Evolutionary conservation across 2,888 invertebrate species (phyloP).

Genomic region (Hypolimnas misippus): DNA sequence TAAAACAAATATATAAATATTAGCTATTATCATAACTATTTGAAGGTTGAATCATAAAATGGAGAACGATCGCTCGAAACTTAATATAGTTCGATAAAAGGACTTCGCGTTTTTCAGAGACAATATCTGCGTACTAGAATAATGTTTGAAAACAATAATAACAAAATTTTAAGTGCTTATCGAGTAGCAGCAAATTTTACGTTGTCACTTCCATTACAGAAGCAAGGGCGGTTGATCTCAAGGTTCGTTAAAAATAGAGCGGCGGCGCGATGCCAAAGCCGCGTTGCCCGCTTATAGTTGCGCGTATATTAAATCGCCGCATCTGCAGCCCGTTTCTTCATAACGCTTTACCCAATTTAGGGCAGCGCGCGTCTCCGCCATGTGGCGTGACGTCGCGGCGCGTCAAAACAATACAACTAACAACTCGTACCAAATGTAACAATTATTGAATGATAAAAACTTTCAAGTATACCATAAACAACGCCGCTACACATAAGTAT

Average conservation of each 20-base stretch:
- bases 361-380: slow-evolving; percentile 46
- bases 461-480: not conserved
- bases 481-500: not conserved
- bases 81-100: not conserved
- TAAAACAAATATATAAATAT: too few relatives aligned
- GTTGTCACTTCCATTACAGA: slow-evolving; percentile 61
- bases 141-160: not conserved
- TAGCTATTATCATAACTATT: too few relatives aligned
- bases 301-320: slow-evolving; percentile 53
- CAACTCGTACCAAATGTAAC: slow-evolving; percentile 10
- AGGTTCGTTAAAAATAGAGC: slow-evolving; percentile 82
- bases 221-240: slow-evolving; percentile 81
- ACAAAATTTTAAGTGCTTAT: slow-evolving; percentile 41
- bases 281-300: slow-evolving; percentile 73
- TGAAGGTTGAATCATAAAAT: not conserved
- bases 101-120: not conserved
- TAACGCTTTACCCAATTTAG: slow-evolving; percentile 64
- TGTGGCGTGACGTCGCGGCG: slow-evolving; percentile 42
- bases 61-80: not conserved
- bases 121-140: not conserved
- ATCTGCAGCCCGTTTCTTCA: slow-evolving; percentile 52
- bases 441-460: not conserved
- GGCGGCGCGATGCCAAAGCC: slow-evolving; percentile 79
- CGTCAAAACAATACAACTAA: slow-evolving; percentile 36
- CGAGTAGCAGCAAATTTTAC: slow-evolving; percentile 44